Percentiles rank a stretch among this genome's conserved stretches.
Evolutionary conservation across 2,797 vertebrate species (phyloP).

Genomic region (Buceros bicornis): DNA sequence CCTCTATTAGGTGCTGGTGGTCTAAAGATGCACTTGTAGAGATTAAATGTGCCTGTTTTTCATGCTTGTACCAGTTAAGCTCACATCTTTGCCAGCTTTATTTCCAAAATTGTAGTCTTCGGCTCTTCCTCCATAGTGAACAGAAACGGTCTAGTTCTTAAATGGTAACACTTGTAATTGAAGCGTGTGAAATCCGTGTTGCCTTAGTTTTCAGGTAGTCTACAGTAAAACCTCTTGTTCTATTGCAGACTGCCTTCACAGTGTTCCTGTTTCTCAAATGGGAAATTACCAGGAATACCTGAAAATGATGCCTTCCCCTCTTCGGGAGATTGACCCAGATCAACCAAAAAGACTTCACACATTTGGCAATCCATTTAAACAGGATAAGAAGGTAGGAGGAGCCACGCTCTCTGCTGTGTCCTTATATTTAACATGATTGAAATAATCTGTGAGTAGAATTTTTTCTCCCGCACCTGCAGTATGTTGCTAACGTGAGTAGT

Average conservation of each 20-base stretch:
- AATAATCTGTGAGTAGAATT: background rate
- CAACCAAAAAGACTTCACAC: conserved; percentile 97
- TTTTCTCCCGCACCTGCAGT: background rate
- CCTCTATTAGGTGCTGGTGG: background rate
- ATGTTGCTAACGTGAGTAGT: background rate
- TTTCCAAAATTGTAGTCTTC: background rate
- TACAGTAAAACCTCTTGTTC: background rate
- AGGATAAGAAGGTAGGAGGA: conserved; percentile 94
- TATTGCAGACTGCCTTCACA: conserved; percentile 92
- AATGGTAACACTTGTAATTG: background rate
- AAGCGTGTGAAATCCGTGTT: background rate
- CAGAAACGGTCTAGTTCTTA: background rate
- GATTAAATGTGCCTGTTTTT: background rate
- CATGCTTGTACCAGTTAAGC: background rate
- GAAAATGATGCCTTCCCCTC: conserved; percentile 93
- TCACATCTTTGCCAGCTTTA: background rate
- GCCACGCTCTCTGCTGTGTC: background rate
- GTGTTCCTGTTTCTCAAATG: conserved; percentile 97
- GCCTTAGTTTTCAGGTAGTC: background rate
- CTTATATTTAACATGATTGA: background rate
- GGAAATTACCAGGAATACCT: conserved; percentile 99
- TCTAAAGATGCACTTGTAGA: background rate
- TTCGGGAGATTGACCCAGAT: conserved; percentile 97
- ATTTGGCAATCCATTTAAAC: conserved; percentile 98
- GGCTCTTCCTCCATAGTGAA: background rate